These are phyloP conservation scores for Papilio polytes DNA, from an alignment of 1,140 invertebrate species.

Conservation along the genomic window DNA sequence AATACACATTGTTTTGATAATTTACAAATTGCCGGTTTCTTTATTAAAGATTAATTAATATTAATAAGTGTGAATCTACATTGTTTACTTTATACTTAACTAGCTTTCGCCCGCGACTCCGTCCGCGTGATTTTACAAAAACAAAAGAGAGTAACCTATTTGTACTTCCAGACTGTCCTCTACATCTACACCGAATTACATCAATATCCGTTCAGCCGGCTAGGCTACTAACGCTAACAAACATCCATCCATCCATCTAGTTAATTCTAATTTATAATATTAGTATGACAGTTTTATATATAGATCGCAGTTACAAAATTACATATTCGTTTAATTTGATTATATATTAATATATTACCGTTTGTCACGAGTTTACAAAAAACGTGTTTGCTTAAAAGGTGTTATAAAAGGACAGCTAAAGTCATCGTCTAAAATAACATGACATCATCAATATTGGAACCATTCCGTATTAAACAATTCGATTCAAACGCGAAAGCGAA, in stretches of 20 bases:
- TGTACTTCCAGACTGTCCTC: too few relatives aligned
- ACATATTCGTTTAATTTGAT: background rate
- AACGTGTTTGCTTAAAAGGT: slow-evolving; percentile 24
- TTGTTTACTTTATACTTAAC: background rate
- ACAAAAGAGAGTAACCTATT: too few relatives aligned
- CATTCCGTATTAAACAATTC: background rate
- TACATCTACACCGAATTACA: too few relatives aligned
- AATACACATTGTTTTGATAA: too few relatives aligned
- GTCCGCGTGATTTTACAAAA: too few relatives aligned
- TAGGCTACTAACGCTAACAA: too few relatives aligned
- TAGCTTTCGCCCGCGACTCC: too few relatives aligned
- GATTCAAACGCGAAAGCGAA: slow-evolving; percentile 3
- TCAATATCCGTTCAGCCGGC: background rate
- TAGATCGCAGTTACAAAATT: background rate
- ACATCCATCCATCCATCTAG: too few relatives aligned
- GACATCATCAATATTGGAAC: slow-evolving; percentile 12
- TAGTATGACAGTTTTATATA: too few relatives aligned
- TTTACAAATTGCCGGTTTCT: too few relatives aligned
- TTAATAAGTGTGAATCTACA: background rate
- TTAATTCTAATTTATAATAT: too few relatives aligned
- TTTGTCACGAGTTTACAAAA: background rate
- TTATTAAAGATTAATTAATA: background rate
- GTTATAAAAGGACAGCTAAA: slow-evolving; percentile 12
- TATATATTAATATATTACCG: background rate
- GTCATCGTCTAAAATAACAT: slow-evolving; percentile 16